These are phyloP conservation scores for Sternarchorhynchus goeldii DNA, from an alignment of 2,797 vertebrate species.

Conservation along the genomic window DNA sequence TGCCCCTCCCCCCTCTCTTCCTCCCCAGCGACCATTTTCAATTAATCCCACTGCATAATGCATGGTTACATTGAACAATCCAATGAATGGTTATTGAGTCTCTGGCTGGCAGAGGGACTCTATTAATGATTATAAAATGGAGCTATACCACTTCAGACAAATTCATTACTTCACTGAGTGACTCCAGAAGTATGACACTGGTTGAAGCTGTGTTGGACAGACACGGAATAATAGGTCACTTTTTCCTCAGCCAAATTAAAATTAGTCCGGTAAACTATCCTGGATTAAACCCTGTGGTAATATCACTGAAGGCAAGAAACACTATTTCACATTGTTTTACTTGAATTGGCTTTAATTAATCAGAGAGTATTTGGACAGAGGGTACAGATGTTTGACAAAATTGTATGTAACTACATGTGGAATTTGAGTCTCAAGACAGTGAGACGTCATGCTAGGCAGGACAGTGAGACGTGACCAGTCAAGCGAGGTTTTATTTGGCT, in stretches of 20 bases:
- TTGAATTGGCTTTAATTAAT: too few relatives aligned
- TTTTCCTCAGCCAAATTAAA: conserved; percentile 28
- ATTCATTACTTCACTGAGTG: conserved; percentile 59
- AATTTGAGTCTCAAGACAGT: too few relatives aligned
- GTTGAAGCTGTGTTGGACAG: conserved; percentile 38
- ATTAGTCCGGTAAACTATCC: neutral
- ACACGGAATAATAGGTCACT: conserved; percentile 12
- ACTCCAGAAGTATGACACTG: conserved; percentile 45
- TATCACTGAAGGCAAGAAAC: too few relatives aligned
- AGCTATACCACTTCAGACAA: conserved; percentile 65
- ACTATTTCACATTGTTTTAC: too few relatives aligned
- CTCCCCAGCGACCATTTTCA: conserved; percentile 72
- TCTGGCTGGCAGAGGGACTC: conserved; percentile 67
- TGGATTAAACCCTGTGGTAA: neutral
- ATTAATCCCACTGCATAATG: conserved; percentile 80
- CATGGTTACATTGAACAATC: conserved; percentile 81
- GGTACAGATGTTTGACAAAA: too few relatives aligned
- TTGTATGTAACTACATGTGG: too few relatives aligned
- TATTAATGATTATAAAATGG: conserved; percentile 78
- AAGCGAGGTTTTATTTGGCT: too few relatives aligned
- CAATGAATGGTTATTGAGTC: conserved; percentile 78
- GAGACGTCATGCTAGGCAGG: too few relatives aligned
- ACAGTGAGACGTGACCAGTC: too few relatives aligned
- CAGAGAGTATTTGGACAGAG: too few relatives aligned
- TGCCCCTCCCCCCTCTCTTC: conserved; percentile 51